These are phyloP conservation scores for Suillia variegata DNA, from an alignment of 2,888 invertebrate genomes.

Conservation along the genomic window DNA sequence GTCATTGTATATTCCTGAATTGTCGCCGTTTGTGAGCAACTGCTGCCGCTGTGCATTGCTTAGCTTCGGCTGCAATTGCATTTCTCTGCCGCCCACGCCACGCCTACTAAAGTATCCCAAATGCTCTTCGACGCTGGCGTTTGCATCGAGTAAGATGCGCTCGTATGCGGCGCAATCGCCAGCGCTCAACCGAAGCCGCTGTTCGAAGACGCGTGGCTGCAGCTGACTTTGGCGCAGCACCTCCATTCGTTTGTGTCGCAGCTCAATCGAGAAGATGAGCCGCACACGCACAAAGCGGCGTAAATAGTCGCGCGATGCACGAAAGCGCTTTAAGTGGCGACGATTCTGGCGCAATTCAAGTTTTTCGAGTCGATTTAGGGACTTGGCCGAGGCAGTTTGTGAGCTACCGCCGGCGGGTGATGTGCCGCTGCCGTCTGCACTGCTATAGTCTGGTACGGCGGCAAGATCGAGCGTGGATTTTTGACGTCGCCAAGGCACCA, in stretches of 20 bases:
- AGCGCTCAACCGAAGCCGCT: conserved; percentile 43
- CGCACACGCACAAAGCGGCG: conserved; percentile 68
- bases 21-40: conserved; percentile 14
- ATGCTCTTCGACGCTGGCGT: conserved; percentile 49
- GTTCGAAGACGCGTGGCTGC: conserved; percentile 52
- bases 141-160: conserved; percentile 46
- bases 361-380: conserved; percentile 47
- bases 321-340: conserved; percentile 55
- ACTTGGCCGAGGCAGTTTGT: conserved; percentile 32
- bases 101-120: conserved; percentile 55
- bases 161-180: conserved; percentile 50
- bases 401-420: too few relatives aligned
- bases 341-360: conserved; percentile 55
- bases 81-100: conserved; percentile 9
- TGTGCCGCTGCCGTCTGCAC: conserved; percentile 23
- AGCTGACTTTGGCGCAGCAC: conserved; percentile 48
- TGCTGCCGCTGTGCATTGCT: background rate
- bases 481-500: conserved; percentile 58
- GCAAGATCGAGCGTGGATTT: conserved; percentile 46
- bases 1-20: too few relatives aligned
- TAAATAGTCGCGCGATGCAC: conserved; percentile 39
- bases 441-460: conserved; percentile 45
- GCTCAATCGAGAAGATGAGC: conserved; percentile 70
- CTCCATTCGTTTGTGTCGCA: conserved; percentile 63
- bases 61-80: too few relatives aligned